Evolutionary conservation across 2,797 vertebrate species (phyloP), one percentile per base, ranked within the genome.

Genomic region (Anguilla megastoma): DNA sequence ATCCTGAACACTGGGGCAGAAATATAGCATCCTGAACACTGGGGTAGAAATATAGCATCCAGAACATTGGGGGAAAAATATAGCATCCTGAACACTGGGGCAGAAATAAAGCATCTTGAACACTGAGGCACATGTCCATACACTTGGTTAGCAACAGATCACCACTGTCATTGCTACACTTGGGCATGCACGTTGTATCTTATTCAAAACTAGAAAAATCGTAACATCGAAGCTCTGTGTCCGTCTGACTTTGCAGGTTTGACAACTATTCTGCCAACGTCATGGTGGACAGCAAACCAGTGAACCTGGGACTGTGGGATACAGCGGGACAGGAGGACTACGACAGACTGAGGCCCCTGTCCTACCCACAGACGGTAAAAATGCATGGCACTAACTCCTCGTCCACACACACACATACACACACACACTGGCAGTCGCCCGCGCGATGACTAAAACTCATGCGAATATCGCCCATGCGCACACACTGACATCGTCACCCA

Each of bases 221-320:
- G 10, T n/a, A 69, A 69, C 71, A 76, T n/a, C 21, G 24, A 74
- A 9, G 12, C 50, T 60, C 58, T 36, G 14, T 21, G 50, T 58
- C 41, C 33, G 7, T 82, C 50, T 88, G 52, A 88, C n/a, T 1
- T 93, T 92, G 48, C 92, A 97, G 97, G 88, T 98, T 98, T 41
- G 97, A 97, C 94, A 98, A 97, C 94, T 98, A 97, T 88, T 97
- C 97, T 0, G 97, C 97, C 90, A 98, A 97, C 0, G 97, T 98
- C 90, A 97, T 97, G 97, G 97, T 98, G 92, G 97, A 97, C 94
- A 97, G 97, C 94, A 98, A 98, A 90, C 97, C 97, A 2, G 97
- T 97, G 89, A 97, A 98, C 89, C 93, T 98, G 94, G 97, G 97
- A 0, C 94, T 98, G 0, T 98, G 97, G 97, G 97, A 98, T 92